Evolutionary conservation across 2,888 invertebrate genomes (phyloP).

Genomic region (Noctua janthina): DNA sequence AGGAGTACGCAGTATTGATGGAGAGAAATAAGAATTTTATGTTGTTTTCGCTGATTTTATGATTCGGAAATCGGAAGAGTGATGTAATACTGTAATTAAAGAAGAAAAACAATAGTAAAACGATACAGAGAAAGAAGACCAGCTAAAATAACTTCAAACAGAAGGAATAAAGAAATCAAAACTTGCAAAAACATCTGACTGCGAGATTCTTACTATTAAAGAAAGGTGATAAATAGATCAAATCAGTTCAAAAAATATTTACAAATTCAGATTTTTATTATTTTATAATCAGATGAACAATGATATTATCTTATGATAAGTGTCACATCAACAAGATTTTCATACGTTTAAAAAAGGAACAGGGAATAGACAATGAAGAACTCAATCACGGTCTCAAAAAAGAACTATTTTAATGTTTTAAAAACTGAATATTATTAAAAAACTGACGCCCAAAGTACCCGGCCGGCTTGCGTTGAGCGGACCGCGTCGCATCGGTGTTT

Average conservation of each 20-base stretch:
- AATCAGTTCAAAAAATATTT: not conserved
- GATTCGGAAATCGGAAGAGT: conserved; percentile 40
- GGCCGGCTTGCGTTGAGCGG: conserved; percentile 84
- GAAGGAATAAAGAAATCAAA: not conserved
- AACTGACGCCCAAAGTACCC: conserved; percentile 86
- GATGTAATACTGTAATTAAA: conserved; percentile 32
- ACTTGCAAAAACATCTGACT: not conserved
- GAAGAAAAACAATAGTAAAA: conserved; percentile 5
- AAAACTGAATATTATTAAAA: conserved; percentile 52
- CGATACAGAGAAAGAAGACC: not conserved
- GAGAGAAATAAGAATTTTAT: conserved; percentile 59
- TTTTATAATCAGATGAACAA: not conserved
- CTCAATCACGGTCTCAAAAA: conserved; percentile 36
- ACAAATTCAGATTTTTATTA: not conserved
- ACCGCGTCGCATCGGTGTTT: conserved; percentile 89
- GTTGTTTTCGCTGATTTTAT: conserved; percentile 61
- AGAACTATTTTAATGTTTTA: conserved; percentile 27
- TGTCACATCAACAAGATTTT: not conserved
- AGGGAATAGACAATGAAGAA: conserved; percentile 22
- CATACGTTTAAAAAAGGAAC: conserved; percentile 1
- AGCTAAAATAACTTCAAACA: not conserved
- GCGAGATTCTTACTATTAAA: not conserved
- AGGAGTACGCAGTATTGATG: conserved; percentile 35
- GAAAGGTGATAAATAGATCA: not conserved
- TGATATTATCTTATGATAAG: not conserved